Evolutionary conservation across 2,113 vertebrate species (phyloP).

Genomic region (Callorhinus ursinus): DNA sequence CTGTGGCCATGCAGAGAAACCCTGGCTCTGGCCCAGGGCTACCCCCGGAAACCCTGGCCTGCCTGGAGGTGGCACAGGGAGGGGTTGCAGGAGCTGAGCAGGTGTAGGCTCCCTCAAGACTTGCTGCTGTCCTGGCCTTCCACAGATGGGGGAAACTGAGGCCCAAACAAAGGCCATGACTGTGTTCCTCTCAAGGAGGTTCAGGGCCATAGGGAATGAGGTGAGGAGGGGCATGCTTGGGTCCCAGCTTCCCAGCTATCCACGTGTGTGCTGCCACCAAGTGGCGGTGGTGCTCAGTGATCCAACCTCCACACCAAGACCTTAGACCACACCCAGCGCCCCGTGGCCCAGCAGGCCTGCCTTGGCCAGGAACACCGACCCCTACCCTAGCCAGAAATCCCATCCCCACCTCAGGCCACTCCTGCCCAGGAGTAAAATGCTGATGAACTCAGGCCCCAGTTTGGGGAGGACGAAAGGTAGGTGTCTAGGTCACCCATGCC

Average conservation of each 20-base stretch:
- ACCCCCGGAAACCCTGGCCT: not conserved
- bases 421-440: not conserved
- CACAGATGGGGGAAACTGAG: not conserved
- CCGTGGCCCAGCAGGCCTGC: not conserved
- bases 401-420: not conserved
- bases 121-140: not conserved
- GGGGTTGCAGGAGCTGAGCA: accelerated
- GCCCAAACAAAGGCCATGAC: no score
- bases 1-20: not conserved
- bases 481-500: not conserved
- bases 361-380: accelerated
- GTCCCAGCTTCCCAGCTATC: not conserved
- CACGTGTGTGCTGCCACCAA: not conserved
- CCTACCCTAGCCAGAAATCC: no score
- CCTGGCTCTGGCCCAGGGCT: not conserved
- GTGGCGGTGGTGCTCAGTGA: accelerated
- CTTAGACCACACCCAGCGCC: not conserved
- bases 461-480: accelerated
- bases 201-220: not conserved
- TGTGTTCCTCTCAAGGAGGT: accelerated
- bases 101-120: not conserved
- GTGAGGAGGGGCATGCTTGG: accelerated
- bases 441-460: accelerated
- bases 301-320: accelerated
- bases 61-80: accelerated